phyloP scores from a whole-genome alignment of 64 coral and sea anemone species.

The Actinia equina region DNA sequence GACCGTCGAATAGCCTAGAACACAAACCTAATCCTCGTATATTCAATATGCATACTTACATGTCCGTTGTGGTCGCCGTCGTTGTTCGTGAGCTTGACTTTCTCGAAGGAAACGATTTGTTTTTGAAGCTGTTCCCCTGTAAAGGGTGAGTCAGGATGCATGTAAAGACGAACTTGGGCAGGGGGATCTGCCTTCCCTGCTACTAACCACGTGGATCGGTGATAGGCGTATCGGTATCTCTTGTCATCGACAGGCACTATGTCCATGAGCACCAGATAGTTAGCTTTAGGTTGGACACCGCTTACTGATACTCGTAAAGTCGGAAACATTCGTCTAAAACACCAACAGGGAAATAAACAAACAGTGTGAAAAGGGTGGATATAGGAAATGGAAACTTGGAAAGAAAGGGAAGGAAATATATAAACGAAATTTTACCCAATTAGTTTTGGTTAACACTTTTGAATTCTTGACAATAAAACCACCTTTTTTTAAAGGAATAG shows the following conservation, averaged over 20 bases:
- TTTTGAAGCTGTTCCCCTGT: slow-evolving; percentile 96
- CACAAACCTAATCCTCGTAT: background rate
- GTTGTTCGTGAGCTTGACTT: slow-evolving; percentile 98
- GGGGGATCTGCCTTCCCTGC: slow-evolving; percentile 96
- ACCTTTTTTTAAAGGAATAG: too few species aligned
- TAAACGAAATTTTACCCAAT: too few species aligned
- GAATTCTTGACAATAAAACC: too few species aligned
- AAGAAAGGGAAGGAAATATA: background rate
- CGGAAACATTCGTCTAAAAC: slow-evolving; percentile 94
- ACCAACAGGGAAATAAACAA: background rate
- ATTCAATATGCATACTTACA: slow-evolving; percentile 43
- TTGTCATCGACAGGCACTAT: slow-evolving; percentile 95
- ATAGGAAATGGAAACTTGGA: background rate
- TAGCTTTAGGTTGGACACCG: slow-evolving; percentile 87
- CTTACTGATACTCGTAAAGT: slow-evolving; percentile 84
- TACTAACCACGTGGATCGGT: slow-evolving; percentile 96
- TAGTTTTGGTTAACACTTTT: too few species aligned
- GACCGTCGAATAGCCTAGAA: background rate
- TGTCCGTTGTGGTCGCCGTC: slow-evolving; percentile 71
- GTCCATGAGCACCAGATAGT: slow-evolving; percentile 96
- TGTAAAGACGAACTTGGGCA: slow-evolving; percentile 87
- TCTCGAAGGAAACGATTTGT: slow-evolving; percentile 95
- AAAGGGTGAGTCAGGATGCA: slow-evolving; percentile 98
- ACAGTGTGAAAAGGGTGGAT: background rate
- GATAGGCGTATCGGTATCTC: slow-evolving; percentile 95